Conservation (phyloP, 2,888 invertebrate species). For the Corbicula japonica region DNA sequence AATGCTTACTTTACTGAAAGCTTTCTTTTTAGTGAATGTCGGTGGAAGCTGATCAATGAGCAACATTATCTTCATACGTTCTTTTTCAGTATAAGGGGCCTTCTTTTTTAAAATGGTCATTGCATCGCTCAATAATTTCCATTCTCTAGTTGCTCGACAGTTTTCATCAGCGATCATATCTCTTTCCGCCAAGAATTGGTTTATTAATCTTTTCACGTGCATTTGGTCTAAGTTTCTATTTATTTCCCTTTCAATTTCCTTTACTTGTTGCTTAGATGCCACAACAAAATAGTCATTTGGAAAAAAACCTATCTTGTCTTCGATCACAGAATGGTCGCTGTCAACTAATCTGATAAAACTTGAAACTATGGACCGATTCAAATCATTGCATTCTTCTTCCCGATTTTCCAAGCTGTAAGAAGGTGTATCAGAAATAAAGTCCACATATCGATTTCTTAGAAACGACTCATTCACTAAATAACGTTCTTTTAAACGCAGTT, state of each 20-base stretch:
- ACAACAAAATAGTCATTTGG: neutral
- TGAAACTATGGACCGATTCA: neutral
- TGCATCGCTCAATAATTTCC: no score
- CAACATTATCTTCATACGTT: no score
- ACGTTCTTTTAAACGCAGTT: no score
- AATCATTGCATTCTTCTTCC: neutral
- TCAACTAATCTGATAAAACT: neutral
- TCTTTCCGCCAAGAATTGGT: no score
- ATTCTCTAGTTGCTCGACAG: no score
- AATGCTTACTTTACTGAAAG: no score
- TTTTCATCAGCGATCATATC: no score
- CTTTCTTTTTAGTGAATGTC: no score
- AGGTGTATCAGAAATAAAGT: neutral
- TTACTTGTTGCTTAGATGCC: neutral
- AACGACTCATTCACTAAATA: no score
- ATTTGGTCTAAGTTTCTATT: neutral
- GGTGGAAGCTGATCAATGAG: no score
- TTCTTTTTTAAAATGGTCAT: no score
- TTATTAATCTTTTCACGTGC: neutral
- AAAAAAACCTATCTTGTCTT: neutral
- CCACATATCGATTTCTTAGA: neutral
- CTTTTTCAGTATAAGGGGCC: no score
- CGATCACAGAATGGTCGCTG: neutral
- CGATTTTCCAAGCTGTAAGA: neutral
- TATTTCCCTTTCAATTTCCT: constrained; percentile 1